phyloP scores from a whole-genome alignment of 1,140 invertebrate species.

The Sycobia sp. region DNA sequence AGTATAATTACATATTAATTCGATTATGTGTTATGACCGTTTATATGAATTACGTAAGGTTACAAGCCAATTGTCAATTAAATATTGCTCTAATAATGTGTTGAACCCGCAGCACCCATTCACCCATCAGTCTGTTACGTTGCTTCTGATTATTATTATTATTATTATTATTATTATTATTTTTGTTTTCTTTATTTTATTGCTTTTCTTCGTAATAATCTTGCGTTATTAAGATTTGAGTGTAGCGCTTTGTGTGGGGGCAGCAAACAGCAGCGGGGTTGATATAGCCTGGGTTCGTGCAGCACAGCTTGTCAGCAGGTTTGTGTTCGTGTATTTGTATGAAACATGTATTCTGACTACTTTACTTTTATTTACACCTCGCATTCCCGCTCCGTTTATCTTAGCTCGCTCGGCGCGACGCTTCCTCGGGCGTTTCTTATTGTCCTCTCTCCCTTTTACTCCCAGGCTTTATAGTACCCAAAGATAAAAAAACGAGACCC shows the following conservation, averaged over 20 bases:
- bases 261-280: constrained; percentile 63
- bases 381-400: constrained; percentile 44
- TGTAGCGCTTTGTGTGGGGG: constrained; percentile 60
- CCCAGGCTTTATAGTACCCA: background rate
- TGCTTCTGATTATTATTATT: constrained; percentile 1
- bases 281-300: constrained; percentile 60
- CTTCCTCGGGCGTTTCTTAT: background rate
- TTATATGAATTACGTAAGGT: constrained; percentile 1
- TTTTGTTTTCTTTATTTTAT: constrained; percentile 27
- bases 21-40: background rate
- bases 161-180: constrained; percentile 27
- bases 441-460: background rate
- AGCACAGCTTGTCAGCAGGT: constrained; percentile 64
- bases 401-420: background rate
- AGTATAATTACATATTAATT: background rate
- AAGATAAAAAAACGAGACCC: background rate
- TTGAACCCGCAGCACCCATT: constrained; percentile 34
- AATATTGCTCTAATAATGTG: constrained; percentile 22
- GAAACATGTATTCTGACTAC: constrained; percentile 53
- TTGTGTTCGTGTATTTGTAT: constrained; percentile 59
- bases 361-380: constrained; percentile 56
- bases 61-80: constrained; percentile 16
- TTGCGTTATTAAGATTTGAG: constrained; percentile 36
- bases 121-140: constrained; percentile 37
- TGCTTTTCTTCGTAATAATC: constrained; percentile 7